Percentiles rank a stretch among this genome's conserved stretches.
phyloP scores from a whole-genome alignment of 1,140 invertebrate species.

The Drosophila mauritiana region DNA sequence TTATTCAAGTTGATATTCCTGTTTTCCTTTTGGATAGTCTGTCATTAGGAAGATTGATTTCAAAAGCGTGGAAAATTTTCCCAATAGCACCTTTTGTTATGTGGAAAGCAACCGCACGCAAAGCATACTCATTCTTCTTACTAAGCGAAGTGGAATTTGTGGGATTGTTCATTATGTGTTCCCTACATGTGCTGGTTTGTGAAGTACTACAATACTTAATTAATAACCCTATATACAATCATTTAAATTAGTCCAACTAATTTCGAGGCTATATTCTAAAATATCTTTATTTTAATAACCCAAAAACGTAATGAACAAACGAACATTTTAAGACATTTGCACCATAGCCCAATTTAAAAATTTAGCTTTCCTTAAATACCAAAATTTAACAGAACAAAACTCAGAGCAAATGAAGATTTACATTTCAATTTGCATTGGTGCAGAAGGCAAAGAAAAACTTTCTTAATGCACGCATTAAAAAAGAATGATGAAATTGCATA shows the following conservation, averaged over 20 bases:
- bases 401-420: conserved; percentile 22
- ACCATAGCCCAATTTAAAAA: too few species aligned
- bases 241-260: not conserved
- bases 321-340: too few species aligned
- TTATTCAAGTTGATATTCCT: conserved; percentile 18
- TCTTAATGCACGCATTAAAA: conserved; percentile 51
- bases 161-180: conserved; percentile 1
- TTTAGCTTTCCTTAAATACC: not conserved
- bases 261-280: not conserved
- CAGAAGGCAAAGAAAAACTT: conserved; percentile 33
- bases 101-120: conserved; percentile 43
- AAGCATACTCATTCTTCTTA: conserved; percentile 2
- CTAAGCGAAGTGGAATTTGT: conserved; percentile 4
- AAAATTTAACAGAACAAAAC: not conserved
- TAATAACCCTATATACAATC: too few species aligned
- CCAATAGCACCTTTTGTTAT: conserved; percentile 52
- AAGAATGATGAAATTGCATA: conserved; percentile 40
- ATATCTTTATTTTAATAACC: too few species aligned
- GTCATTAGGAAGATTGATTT: conserved; percentile 82
- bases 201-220: too few species aligned
- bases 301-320: too few species aligned
- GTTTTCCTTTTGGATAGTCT: conserved; percentile 45
- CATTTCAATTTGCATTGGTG: conserved; percentile 49
- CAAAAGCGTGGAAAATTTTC: conserved; percentile 64
- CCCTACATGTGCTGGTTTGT: not conserved